Base-by-base conservation (phyloP, 2,113 vertebrate species). In the Condylura cristata region DNA sequence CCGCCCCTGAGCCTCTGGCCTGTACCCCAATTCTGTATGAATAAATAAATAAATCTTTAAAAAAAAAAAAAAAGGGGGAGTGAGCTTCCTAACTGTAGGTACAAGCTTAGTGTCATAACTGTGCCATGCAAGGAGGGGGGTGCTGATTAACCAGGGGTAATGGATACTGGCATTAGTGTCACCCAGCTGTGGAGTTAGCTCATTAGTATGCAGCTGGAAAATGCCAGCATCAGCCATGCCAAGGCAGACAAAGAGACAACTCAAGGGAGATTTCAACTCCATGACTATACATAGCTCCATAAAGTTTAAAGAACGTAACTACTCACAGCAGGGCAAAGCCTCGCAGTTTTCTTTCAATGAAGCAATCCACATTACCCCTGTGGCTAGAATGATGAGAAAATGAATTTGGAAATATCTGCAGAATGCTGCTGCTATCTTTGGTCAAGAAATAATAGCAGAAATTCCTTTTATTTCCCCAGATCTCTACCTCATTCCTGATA, bases 131-230 rank as follows among this genome's bases (percentile, higher is more conserved):
- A 91, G 1, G 26, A 97, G 44, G 72, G 58, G 58, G 79, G 34
- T 37, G 58, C 44, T 84, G 92, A 96, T 90, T 86, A 93, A 32
- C 41, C 46, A 94, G 81, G 88, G 51, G 30, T 60, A 94, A 94
- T 66, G 4, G 32, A 95, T 56, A 65, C 3, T 74, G 5, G 22
- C 32, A 39, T 93, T 85, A 86, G 61, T 46, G 72, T 94, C 91
- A 76, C 70, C 44, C 5, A 96, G 53, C 51, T 90, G 53, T 5
- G 7, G 48, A 37, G 70, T 61, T 17, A 71, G 12, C n/a, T 93
- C 74, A 93, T 84, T 91, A 95, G 82, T 20, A 95, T 93, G 96
- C 95, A 84, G 90, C 90, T 46, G 66, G 63, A 90, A 97, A 97
- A 97, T 85, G n/a, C 91, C 61, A 96, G 56, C 68, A 48, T 17